phyloP scores from a whole-genome alignment of 2,797 vertebrate species.

The Clamator glandarius region DNA sequence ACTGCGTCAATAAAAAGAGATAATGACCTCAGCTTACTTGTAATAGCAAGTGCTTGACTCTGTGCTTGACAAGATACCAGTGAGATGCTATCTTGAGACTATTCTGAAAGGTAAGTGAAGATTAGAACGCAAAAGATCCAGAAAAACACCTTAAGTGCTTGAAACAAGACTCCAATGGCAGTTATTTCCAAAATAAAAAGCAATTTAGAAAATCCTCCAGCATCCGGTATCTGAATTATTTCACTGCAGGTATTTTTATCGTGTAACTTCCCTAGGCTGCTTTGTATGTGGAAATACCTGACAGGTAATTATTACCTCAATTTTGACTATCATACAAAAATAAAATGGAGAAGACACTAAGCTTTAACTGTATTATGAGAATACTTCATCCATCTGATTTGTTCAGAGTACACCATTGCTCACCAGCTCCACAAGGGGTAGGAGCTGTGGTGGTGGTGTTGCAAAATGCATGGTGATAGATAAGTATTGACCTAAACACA shows the following conservation, averaged over 20 bases:
- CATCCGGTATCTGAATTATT: not conserved
- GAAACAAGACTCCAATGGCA: not conserved
- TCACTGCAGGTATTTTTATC: not conserved
- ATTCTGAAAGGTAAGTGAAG: not conserved
- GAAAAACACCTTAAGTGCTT: not conserved
- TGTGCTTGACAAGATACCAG: not conserved
- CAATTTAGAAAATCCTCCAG: not conserved
- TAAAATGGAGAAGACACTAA: not conserved
- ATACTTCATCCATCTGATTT: not conserved
- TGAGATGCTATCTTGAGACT: not conserved
- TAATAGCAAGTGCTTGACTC: not conserved
- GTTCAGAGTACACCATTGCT: not conserved
- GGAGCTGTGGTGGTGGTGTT: not conserved
- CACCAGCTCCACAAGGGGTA: not conserved
- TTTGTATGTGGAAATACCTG: not conserved
- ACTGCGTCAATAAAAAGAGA: not conserved
- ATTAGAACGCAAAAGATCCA: not conserved
- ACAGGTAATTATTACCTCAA: not conserved
- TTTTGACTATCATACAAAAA: not conserved
- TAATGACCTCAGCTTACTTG: not conserved
- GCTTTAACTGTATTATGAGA: not conserved
- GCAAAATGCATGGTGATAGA: not conserved
- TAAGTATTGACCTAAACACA: not conserved
- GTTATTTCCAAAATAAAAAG: not conserved
- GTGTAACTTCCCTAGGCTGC: not conserved